phyloP scores from a whole-genome alignment of 2,888 invertebrate genomes.

The Machimus rusticus region DNA sequence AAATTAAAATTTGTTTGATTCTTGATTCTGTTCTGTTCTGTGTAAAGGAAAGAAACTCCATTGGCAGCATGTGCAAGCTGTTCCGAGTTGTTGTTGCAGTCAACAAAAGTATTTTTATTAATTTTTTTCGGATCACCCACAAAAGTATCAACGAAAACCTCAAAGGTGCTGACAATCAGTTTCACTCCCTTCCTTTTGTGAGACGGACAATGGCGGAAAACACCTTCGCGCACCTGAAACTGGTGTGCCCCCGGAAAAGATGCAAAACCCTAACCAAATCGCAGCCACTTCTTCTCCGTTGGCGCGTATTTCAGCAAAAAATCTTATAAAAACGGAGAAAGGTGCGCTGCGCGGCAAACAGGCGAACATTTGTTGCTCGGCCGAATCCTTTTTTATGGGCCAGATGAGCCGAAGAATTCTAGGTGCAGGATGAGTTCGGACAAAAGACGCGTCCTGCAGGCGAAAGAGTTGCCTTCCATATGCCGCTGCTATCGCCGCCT shows the following conservation, averaged over 20 bases:
- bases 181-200: background rate
- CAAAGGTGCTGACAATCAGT: background rate
- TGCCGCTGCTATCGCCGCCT: background rate
- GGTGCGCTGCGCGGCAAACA: background rate
- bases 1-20: no score
- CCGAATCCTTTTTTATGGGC: background rate
- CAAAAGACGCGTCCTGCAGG: background rate
- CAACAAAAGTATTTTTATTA: background rate
- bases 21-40: no score
- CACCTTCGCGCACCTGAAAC: background rate
- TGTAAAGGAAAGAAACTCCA: background rate
- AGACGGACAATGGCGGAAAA: background rate
- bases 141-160: background rate
- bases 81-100: background rate
- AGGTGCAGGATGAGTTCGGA: background rate
- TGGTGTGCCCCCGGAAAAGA: background rate
- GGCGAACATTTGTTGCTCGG: background rate
- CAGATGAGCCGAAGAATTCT: background rate
- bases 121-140: background rate
- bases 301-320: background rate
- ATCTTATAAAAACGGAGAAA: background rate
- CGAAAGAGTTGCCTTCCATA: background rate
- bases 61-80: background rate
- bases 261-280: background rate
- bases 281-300: background rate